phyloP scores from a whole-genome alignment of 2,797 vertebrate genomes.

The Masticophis lateralis region DNA sequence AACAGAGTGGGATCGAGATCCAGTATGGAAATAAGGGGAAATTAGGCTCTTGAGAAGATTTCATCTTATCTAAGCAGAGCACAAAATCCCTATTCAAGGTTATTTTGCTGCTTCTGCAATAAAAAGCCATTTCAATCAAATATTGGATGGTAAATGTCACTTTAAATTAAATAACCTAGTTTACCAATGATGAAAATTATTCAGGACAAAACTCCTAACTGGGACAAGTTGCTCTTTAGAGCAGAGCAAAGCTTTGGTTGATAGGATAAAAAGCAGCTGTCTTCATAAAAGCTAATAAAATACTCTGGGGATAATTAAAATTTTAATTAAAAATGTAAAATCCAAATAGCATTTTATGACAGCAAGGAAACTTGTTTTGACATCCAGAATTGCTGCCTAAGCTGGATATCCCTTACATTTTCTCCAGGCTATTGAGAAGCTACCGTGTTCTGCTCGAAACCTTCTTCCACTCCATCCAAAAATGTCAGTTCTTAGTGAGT shows the following conservation, averaged over 20 bases:
- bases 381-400: conserved; percentile 65
- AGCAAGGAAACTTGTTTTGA: conserved; percentile 68
- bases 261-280: conserved; percentile 54
- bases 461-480: conserved; percentile 51
- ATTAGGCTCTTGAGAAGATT: conserved; percentile 4
- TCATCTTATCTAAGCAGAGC: background rate
- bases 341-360: conserved; percentile 63
- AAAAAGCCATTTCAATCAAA: conserved; percentile 40
- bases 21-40: background rate
- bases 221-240: conserved; percentile 52
- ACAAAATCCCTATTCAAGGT: rapidly evolving
- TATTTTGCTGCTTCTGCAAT: conserved; percentile 42
- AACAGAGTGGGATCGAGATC: background rate
- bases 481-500: conserved; percentile 54
- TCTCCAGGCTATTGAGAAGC: conserved; percentile 64
- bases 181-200: conserved; percentile 47
- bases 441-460: conserved; percentile 49
- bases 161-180: conserved; percentile 58
- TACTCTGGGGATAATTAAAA: conserved; percentile 65
- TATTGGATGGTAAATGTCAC: conserved; percentile 48
- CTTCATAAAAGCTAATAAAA: conserved; percentile 71
- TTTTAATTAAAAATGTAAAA: conserved; percentile 70
- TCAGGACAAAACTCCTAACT: conserved; percentile 45
- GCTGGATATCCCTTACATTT: conserved; percentile 55
- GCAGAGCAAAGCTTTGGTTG: conserved; percentile 54